phyloP scores from a whole-genome alignment of 2,113 vertebrate species.

The Machaerirhynchus nigripectus region DNA sequence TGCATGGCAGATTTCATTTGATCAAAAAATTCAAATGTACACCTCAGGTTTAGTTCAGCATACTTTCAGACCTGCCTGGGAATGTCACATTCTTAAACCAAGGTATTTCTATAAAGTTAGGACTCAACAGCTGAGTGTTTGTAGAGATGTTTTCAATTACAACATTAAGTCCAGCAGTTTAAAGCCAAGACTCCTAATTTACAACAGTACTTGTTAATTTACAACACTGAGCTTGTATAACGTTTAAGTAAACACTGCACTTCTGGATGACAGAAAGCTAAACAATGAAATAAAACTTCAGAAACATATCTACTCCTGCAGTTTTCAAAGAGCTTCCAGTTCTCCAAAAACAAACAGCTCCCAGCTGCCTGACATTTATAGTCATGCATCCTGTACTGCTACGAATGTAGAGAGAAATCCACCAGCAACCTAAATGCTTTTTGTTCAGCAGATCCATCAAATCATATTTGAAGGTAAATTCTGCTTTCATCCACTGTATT shows the following conservation, averaged over 20 bases:
- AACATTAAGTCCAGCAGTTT: constrained; percentile 52
- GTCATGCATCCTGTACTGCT: background rate
- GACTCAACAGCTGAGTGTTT: constrained; percentile 47
- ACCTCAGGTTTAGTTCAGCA: background rate
- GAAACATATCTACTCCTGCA: constrained; percentile 59
- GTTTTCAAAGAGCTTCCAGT: constrained; percentile 54
- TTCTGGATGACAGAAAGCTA: constrained; percentile 57
- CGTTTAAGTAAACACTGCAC: constrained; percentile 57
- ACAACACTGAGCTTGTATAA: constrained; percentile 63
- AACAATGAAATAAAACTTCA: constrained; percentile 63
- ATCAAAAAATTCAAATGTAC: background rate
- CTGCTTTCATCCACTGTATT: background rate
- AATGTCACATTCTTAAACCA: background rate
- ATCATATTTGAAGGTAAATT: constrained; percentile 19
- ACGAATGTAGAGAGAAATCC: background rate
- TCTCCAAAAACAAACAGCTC: constrained; percentile 45
- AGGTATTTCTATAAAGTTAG: constrained; percentile 40
- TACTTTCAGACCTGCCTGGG: background rate
- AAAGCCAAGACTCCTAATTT: constrained; percentile 65
- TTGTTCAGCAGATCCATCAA: background rate
- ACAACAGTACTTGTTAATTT: constrained; percentile 55
- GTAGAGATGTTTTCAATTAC: constrained; percentile 61
- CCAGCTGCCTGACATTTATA: constrained; percentile 35
- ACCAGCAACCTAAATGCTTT: background rate
- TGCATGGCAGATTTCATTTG: background rate